Evolutionary conservation across 2,797 vertebrate species (phyloP), one percentile per base, ranked within the genome.

Genomic region (Phataginus tricuspis): DNA sequence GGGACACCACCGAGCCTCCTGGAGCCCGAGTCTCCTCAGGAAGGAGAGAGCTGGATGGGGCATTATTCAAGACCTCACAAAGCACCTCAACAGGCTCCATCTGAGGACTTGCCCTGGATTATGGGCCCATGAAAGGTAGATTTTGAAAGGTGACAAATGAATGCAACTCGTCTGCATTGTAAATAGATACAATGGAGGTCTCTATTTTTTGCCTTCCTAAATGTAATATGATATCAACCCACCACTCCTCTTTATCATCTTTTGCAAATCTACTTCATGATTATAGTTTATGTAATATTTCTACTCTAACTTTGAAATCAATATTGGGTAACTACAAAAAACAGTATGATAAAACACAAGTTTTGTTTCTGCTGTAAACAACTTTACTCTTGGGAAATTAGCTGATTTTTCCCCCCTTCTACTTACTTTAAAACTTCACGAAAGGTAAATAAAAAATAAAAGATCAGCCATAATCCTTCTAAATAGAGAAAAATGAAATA

Each of bases 361-460:
- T 34, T 92, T 72, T 77, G 14, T 61, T 97, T 95, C 77, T 80
- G 25, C 25, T 14, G 3, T 75, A 72, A 78, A 2, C 21, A 55
- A 66, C 57, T 75, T 87, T 64, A 51, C 49, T 80, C 57, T 75
- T 0, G 31, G 31, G 16, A 5, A 93, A 51, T 4, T 53, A 53
- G 15, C 1, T 10, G 18, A 80, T 37, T 63, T 25, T 19, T 51
- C 1, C 0, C 14, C 12, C 12, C 14, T 49, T 42, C 51, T 25
- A 8, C 55, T 37, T 86, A 80, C 18, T 93, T 94, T 66, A 69
- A 95, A 91, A 83, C 49, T n/a, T 82, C 34, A 88, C 55, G n/a
- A 92, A 86, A 94, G 94, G 89, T 77, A 95, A 77, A 11, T 14
- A 23, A 51, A 90, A 86, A 83, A 53, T n/a, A 72, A 74, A 85